A percentile compares a stretch with the other conserved stretches of the same genome.
phyloP scores from a whole-genome alignment of 2,888 invertebrate species.

The Zygothrica quintamaculata region DNA sequence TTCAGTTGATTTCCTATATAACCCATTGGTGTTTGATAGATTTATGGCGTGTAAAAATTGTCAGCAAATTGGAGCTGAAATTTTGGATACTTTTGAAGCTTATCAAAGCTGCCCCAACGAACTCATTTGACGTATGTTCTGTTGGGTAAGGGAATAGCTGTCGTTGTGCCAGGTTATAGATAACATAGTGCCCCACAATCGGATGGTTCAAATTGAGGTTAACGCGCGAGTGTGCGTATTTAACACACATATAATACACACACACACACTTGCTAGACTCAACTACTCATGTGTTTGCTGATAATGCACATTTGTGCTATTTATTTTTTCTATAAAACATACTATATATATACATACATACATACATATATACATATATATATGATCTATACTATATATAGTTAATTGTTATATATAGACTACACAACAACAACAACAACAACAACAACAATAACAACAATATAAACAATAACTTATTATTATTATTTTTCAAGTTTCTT shows the following conservation, averaged over 20 bases:
- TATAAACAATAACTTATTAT: conserved; percentile 38
- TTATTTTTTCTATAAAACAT: conserved; percentile 66
- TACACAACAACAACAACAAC: conserved; percentile 40
- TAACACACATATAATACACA: conserved; percentile 21
- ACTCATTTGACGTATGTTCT: no score
- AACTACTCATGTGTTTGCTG: conserved; percentile 46
- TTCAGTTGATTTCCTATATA: no score
- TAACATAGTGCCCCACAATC: conserved; percentile 80
- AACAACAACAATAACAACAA: no score
- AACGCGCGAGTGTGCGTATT: conserved; percentile 61
- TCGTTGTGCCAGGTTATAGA: no score
- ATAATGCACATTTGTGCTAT: conserved; percentile 80
- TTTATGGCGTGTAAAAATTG: no score
- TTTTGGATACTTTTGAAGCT: no score
- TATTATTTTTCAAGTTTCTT: conserved; percentile 6
- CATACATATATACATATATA: conserved; percentile 4
- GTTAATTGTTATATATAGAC: conserved; percentile 5
- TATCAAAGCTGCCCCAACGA: no score
- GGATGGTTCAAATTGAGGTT: conserved; percentile 76
- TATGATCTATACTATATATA: conserved; percentile 1
- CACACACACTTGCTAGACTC: conserved; percentile 1
- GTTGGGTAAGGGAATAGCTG: no score
- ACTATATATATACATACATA: conserved; percentile 20
- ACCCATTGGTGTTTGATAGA: no score
- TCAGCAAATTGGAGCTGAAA: no score